These are phyloP conservation scores for Tragulus kanchil DNA, from an alignment of 2,113 vertebrate genomes.

Conservation along the genomic window DNA sequence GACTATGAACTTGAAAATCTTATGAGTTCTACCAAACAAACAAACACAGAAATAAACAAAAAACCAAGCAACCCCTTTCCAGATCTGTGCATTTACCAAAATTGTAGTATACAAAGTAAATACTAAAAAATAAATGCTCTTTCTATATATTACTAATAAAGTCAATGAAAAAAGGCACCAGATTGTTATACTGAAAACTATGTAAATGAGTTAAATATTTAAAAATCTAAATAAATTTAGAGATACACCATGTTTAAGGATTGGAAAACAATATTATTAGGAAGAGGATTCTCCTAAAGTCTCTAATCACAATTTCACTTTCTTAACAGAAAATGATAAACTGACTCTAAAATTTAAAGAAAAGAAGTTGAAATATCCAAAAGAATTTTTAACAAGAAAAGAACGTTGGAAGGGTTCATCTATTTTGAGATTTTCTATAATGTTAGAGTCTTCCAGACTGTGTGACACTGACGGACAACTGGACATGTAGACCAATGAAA, in stretches of 20 bases:
- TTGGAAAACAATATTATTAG: slow-evolving; percentile 48
- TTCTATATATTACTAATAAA: background rate
- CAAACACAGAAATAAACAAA: background rate
- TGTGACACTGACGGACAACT: background rate
- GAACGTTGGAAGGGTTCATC: background rate
- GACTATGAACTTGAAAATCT: slow-evolving; percentile 20
- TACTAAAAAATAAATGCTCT: background rate
- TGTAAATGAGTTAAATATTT: slow-evolving; percentile 10
- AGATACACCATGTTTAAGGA: background rate
- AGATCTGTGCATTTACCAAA: background rate
- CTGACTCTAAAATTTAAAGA: background rate
- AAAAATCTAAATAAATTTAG: slow-evolving; percentile 45
- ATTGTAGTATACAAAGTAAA: background rate
- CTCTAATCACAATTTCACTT: background rate
- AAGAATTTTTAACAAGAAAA: slow-evolving; percentile 43
- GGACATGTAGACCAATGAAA: background rate
- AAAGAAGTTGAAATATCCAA: background rate
- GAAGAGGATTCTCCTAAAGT: background rate
- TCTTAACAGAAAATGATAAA: slow-evolving; percentile 5
- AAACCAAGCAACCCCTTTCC: background rate
- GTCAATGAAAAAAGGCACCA: slow-evolving; percentile 27
- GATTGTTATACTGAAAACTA: background rate
- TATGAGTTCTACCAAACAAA: background rate
- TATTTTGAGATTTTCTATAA: slow-evolving; percentile 50
- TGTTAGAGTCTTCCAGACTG: background rate